Base-by-base conservation (phyloP, 2,797 vertebrate species). In the Babyrousa celebensis region DNA sequence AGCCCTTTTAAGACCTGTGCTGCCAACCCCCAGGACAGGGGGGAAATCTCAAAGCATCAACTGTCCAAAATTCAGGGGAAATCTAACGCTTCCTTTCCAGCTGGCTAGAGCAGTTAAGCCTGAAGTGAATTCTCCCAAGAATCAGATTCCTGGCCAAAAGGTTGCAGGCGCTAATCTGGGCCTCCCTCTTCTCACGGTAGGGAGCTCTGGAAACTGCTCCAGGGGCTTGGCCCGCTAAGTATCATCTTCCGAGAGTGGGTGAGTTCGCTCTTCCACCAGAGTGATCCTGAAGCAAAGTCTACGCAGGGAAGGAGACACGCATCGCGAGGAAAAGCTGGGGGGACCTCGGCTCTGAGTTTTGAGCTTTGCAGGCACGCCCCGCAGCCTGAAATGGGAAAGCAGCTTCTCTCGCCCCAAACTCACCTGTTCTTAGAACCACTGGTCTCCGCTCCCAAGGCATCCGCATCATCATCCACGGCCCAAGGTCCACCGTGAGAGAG, bases 361-460 rank as follows among this genome's bases (percentile, higher is more conserved):
- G 70, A 85, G 82, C 80, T 85, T n/a, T 54, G 68, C 87, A 56
- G 0, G 43, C 87, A 56, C 0, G 36, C 20, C 84, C 77, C 21
- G 25, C 77, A 52, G 48, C 21, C 85, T 10, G 43, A 63, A 36
- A 67, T 8, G 40, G 40, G 40, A 63, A 52, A 9, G 58, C 27
- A 36, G 11, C 27, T 36, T 27, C 40, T 60, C 54, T 67, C 12
- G 52, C 62, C 48, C 70, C 63, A 58, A 78, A 96, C 93, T 96
- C 85, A 93, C 96, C 92, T 75, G 92, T 48, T 56, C 54, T 77
- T 23, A 60, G 82, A 48, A 48, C 56, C 94, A 56, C 21, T 11
- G 75, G 21, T 43, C 60, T 90, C 62, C 20, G 54, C 60, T 80
- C 83, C 62, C 60, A 65, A 48, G 75, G 60, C 89, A 40, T 92